A percentile compares a stretch with the other conserved stretches of the same genome.
Evolutionary conservation across 2,113 vertebrate genomes (phyloP).

Genomic region (Phaetusa simplex): DNA sequence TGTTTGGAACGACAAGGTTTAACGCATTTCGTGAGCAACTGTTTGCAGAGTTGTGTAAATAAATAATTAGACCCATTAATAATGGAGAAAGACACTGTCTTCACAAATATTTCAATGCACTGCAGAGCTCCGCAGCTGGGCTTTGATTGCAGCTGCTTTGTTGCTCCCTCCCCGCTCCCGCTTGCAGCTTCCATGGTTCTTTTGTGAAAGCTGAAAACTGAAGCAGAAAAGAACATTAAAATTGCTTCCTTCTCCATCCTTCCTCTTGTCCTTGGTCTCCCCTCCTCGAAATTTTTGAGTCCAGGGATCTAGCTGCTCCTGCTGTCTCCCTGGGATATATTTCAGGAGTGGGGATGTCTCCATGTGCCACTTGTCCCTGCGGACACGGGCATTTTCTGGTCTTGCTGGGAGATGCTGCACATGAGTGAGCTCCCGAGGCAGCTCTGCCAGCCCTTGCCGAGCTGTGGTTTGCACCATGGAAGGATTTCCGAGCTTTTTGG

Average conservation of each 20-base stretch:
- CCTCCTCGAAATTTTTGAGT: too few species aligned
- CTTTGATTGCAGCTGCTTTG: neutral
- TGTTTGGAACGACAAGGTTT: neutral
- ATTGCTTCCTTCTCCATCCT: neutral
- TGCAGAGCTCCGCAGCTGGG: neutral
- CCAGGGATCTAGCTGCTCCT: neutral
- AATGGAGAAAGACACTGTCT: slow-evolving; percentile 2
- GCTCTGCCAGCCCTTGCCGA: neutral
- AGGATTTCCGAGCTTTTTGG: neutral
- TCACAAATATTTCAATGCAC: neutral
- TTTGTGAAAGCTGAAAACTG: neutral
- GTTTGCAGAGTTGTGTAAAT: slow-evolving; percentile 9
- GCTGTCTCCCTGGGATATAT: fast-evolving
- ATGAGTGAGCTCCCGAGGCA: neutral
- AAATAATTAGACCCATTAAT: slow-evolving; percentile 35
- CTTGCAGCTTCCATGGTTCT: neutral
- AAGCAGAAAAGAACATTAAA: neutral
- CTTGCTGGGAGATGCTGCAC: neutral
- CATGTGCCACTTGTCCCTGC: fast-evolving
- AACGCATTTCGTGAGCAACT: neutral
- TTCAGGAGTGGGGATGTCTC: neutral
- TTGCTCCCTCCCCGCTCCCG: neutral
- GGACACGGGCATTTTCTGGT: fast-evolving
- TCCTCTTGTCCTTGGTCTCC: neutral
- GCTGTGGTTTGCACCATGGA: neutral